Base-by-base conservation (phyloP, 64 coral and sea anemone species). In the Porites lutea region DNA sequence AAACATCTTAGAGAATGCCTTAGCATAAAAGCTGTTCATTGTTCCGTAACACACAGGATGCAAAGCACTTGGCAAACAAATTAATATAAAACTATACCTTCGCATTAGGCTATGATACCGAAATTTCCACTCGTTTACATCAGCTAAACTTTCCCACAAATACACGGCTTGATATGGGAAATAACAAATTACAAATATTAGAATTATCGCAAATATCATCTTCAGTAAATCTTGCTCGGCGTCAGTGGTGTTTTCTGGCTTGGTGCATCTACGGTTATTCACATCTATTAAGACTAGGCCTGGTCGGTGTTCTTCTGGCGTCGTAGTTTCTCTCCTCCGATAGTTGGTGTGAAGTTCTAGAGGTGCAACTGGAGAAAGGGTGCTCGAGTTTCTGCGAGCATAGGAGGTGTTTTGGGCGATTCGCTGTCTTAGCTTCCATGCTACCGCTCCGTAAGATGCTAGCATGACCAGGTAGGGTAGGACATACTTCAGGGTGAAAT, bases 1-100 rank as follows among this genome's bases (percentile, higher is more conserved):
- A 50, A 91, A 55, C 16, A 91, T 70, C 27, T 64, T 73, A 3
- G 89, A 51, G 73, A 93, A 93, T 49, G 77, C 74, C 77, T 88
- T 93, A 13, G 92, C 92, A 48, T 88, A 93, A 51, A 88, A 93
- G 10, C 59, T 80, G 77, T 68, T 93, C 85, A 87, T 93, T 48
- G 91, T 93, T 16, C 91, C 91, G 23, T 93, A 93, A 65, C 83
- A 79, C 27, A 93, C 4, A 13, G 92, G 92, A 13, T 93, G 92
- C 22, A 93, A 49, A 0, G 92, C 92, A 18, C 92, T 78, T 2
- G 92, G 92, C 13, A 93, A 21, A 79, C 85, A 81, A 4, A 54
- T 89, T 14, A 93, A 66, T 3, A 88, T 65, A 65, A 93, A 62
- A 1, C 49, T n/a, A 52, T 93, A 93, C 3, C 9, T 47, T 2